Base-by-base conservation (phyloP, 1,140 invertebrate genomes). In the Drosophila littoralis region DNA sequence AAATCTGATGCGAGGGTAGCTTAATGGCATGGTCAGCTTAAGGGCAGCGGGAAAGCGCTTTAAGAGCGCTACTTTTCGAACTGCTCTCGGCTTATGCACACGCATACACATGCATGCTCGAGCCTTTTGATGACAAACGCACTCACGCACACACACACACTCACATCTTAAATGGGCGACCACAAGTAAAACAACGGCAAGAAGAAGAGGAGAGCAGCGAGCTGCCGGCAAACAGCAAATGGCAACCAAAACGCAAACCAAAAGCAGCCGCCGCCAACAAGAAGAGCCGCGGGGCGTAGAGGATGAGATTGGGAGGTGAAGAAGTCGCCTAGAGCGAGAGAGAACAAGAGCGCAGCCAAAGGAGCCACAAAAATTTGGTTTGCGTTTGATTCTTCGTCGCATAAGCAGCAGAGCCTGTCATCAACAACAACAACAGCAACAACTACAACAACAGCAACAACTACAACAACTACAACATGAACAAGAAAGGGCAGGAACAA, bases 301-400 rank as follows among this genome's bases (percentile, higher is more conserved):
- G 35, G 15, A n/a, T 33, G 8, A 48, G 10, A 28, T 5, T 2
- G 22, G 22, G 32, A 50, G 54, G 46, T 35, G 17, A 64, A 50
- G 32, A 50, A 46, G 32, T 15, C 12, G 48, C 7, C n/a, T 32
- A 17, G 22, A 13, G 17, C 36, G 12, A 15, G 17, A 55, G 36
- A 22, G 43, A 38, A 43, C 1, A 22, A 57, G 52, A 38, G 38
- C 9, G 54, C 17, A 10, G 52, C 38, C 13, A 58, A 66, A 64
- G 75, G 67, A 88, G 70, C 83, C 79, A 57, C 83, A 88, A 82
- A 83, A 89, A 88, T 88, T 83, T 67, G 83, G 83, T 83, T 76
- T 76, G 61, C 54, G 73, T 83, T 88, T 88, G 83, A 80, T 88
- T 88, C 73, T 77, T 72, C 80, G 69, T 73, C 76, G 72, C 82